These are phyloP conservation scores for Cryptocephalus primarius DNA, from an alignment of 2,888 invertebrate species.

Conservation along the genomic window DNA sequence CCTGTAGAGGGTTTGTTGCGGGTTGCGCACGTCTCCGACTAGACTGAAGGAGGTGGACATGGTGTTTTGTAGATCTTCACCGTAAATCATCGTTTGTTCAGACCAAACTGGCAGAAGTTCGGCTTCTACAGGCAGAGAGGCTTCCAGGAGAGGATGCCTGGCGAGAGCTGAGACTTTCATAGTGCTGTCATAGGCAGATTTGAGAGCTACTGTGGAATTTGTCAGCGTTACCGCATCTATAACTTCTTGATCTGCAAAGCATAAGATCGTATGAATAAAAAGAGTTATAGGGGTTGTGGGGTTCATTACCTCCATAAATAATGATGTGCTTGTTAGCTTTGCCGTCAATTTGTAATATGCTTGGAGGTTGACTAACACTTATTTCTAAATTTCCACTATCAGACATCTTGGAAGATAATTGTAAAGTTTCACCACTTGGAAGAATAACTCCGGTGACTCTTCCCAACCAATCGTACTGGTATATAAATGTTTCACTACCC, in stretches of 20 bases:
- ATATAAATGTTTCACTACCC: constrained; percentile 81
- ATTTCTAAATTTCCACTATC: constrained; percentile 67
- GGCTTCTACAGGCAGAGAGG: constrained; percentile 76
- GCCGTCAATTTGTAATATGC: constrained; percentile 30
- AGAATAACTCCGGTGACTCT: constrained; percentile 75
- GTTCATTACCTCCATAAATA: constrained; percentile 40
- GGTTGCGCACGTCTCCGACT: constrained; percentile 75
- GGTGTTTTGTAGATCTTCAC: constrained; percentile 50
- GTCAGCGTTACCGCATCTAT: constrained; percentile 66
- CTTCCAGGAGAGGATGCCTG: constrained; percentile 72
- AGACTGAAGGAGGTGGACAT: constrained; percentile 76
- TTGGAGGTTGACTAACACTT: constrained; percentile 43
- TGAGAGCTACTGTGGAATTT: constrained; percentile 68
- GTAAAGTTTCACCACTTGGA: constrained; percentile 84
- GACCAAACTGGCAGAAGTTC: constrained; percentile 88
- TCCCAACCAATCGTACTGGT: constrained; percentile 84
- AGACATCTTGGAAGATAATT: constrained; percentile 66
- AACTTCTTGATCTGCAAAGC: constrained; percentile 47
- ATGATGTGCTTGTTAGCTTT: constrained; percentile 42
- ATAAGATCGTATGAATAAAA: too few species aligned
- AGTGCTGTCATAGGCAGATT: constrained; percentile 62
- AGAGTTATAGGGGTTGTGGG: background rate
- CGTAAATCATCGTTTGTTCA: constrained; percentile 67
- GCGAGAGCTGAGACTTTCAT: constrained; percentile 69
- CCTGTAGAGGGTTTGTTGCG: constrained; percentile 71